A percentile compares a stretch with the other conserved stretches of the same genome.
Conservation (phyloP, 2,113 vertebrate genomes). For the Panthera uncia region DNA sequence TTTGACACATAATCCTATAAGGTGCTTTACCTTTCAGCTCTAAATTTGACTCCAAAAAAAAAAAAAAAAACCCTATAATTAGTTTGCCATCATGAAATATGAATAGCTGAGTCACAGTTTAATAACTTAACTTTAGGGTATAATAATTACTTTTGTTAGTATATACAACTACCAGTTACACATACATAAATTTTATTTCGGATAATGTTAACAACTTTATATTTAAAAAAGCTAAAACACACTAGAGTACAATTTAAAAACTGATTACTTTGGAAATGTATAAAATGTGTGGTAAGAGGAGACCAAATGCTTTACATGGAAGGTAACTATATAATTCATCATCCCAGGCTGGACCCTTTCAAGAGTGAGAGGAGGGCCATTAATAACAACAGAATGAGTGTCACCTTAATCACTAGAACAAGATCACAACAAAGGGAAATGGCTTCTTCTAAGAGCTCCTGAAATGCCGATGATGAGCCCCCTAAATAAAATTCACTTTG, state of each 20-base stretch:
- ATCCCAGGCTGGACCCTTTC: neutral
- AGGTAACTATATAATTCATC: neutral
- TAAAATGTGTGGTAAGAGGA: neutral
- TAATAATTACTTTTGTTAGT: neutral
- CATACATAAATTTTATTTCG: neutral
- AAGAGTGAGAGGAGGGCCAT: neutral
- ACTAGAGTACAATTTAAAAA: neutral
- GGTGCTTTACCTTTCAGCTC: neutral
- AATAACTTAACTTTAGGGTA: neutral
- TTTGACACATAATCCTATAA: constrained; percentile 25
- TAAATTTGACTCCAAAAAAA: constrained; percentile 25
- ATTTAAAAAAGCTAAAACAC: neutral
- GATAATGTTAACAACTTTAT: neutral
- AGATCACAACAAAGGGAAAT: neutral
- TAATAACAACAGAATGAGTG: neutral
- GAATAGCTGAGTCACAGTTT: neutral
- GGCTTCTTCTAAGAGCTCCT: neutral
- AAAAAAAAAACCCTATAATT: neutral
- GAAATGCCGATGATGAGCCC: neutral
- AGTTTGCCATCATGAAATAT: constrained; percentile 16
- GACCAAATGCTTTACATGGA: neutral
- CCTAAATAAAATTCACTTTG: neutral
- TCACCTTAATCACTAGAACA: neutral
- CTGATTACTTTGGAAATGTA: neutral
- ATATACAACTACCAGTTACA: neutral